These are phyloP conservation scores for Apodemia mormo DNA, from an alignment of 2,888 invertebrate genomes.

Conservation along the genomic window DNA sequence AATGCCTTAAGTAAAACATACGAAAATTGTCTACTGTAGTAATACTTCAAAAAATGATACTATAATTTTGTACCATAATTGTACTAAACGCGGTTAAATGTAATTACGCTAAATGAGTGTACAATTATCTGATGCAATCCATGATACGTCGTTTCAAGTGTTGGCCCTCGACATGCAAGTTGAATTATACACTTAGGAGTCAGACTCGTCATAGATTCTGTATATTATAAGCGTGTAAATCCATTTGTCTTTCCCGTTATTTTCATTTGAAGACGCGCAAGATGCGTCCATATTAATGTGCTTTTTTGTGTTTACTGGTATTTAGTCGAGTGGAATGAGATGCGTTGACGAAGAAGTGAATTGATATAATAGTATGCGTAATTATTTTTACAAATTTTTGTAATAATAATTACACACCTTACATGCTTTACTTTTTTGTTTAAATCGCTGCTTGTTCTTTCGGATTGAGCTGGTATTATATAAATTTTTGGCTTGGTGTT, in stretches of 20 bases:
- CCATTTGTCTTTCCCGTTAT: slow-evolving; percentile 78
- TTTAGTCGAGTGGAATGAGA: background rate
- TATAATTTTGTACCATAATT: too few relatives aligned
- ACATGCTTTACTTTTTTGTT: too few relatives aligned
- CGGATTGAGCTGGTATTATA: slow-evolving; percentile 2
- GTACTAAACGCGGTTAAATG: too few relatives aligned
- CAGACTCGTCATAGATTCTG: slow-evolving; percentile 66
- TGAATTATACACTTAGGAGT: slow-evolving; percentile 56
- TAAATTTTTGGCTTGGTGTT: slow-evolving; percentile 49
- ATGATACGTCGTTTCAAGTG: slow-evolving; percentile 10
- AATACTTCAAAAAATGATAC: too few relatives aligned
- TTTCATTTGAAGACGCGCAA: slow-evolving; percentile 51
- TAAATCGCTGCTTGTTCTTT: background rate
- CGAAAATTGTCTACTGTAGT: too few relatives aligned
- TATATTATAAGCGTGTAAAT: slow-evolving; percentile 73
- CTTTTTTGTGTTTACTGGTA: slow-evolving; percentile 20
- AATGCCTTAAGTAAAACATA: too few relatives aligned
- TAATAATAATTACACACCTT: too few relatives aligned
- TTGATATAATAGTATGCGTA: too few relatives aligned
- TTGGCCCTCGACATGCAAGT: slow-evolving; percentile 29
- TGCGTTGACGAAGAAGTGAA: background rate
- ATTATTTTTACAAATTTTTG: too few relatives aligned
- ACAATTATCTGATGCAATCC: background rate
- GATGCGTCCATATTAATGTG: slow-evolving; percentile 44
- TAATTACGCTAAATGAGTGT: background rate